A percentile compares a stretch with the other conserved stretches of the same genome.
These are phyloP conservation scores for Dendroctonus ponderosae DNA, from an alignment of 1,140 invertebrate genomes.

Conservation along the genomic window DNA sequence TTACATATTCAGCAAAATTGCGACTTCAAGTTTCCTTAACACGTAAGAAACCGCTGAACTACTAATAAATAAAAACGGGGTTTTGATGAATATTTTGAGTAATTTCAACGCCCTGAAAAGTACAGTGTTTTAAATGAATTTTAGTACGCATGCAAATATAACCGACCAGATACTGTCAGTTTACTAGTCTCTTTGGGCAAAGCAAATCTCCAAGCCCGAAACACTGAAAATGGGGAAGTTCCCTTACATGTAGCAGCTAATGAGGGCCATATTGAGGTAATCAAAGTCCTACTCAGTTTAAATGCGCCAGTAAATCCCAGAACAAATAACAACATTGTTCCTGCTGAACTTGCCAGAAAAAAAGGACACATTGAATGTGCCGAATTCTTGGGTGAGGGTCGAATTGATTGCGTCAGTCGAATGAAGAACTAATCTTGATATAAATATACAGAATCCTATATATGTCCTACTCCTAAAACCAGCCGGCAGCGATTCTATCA, in stretches of 20 bases:
- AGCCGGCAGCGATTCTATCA: slow-evolving; percentile 78
- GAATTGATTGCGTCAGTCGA: background rate
- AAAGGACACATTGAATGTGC: slow-evolving; percentile 71
- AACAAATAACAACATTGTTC: slow-evolving; percentile 71
- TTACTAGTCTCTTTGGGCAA: slow-evolving; percentile 68
- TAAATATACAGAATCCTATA: slow-evolving; percentile 58
- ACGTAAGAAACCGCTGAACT: too few species aligned
- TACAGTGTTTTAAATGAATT: slow-evolving; percentile 33
- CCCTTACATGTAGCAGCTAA: slow-evolving; percentile 87
- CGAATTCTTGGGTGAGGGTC: slow-evolving; percentile 66
- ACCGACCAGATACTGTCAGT: slow-evolving; percentile 70
- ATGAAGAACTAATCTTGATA: too few species aligned
- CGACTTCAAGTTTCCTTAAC: too few species aligned
- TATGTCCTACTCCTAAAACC: slow-evolving; percentile 63
- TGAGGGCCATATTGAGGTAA: slow-evolving; percentile 72
- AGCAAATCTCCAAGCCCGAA: slow-evolving; percentile 79
- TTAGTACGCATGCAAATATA: slow-evolving; percentile 83
- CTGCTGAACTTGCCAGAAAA: slow-evolving; percentile 73
- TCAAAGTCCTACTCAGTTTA: slow-evolving; percentile 68
- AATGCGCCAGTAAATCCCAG: slow-evolving; percentile 79
- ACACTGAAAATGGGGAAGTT: slow-evolving; percentile 79
- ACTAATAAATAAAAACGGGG: too few species aligned
- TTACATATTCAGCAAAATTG: too few species aligned
- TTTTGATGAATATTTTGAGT: too few species aligned
- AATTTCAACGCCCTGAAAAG: too few species aligned